A percentile compares a stretch with the other conserved stretches of the same genome.
Evolutionary conservation across 2,888 invertebrate species (phyloP).

Genomic region (Drosophila atripex): DNA sequence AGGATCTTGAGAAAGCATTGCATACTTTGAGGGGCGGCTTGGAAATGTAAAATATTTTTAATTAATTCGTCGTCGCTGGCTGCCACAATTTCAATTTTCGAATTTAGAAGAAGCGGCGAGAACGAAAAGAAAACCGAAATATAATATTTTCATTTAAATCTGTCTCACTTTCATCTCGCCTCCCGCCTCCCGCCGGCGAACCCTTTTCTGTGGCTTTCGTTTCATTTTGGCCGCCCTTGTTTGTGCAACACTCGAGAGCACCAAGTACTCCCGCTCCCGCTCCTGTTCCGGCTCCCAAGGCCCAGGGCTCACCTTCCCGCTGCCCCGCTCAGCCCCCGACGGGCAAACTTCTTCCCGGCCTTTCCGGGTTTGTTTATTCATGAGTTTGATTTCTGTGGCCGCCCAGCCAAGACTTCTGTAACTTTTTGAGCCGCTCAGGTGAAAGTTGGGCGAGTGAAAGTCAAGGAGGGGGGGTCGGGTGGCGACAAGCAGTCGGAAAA

Average conservation of each 20-base stretch:
- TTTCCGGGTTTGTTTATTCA: slow-evolving; percentile 77
- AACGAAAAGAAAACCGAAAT: slow-evolving; percentile 45
- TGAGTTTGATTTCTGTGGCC: slow-evolving; percentile 72
- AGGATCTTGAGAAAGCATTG: not conserved
- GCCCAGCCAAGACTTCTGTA: slow-evolving; percentile 51
- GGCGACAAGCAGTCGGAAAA: slow-evolving; percentile 23
- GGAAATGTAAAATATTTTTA: slow-evolving; percentile 74
- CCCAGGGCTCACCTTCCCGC: not conserved
- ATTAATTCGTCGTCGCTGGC: slow-evolving; percentile 63
- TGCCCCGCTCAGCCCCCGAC: not conserved
- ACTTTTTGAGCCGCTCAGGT: slow-evolving; percentile 62
- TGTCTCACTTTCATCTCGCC: slow-evolving; percentile 50
- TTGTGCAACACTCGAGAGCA: slow-evolving; percentile 69
- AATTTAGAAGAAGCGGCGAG: slow-evolving; percentile 21
- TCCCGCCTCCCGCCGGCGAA: slow-evolving; percentile 1
- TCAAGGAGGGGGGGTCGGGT: not conserved
- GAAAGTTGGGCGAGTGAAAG: slow-evolving; percentile 26
- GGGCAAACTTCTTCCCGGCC: slow-evolving; percentile 68
- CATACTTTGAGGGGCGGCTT: slow-evolving; percentile 46
- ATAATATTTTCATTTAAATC: slow-evolving; percentile 66
- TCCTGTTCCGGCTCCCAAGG: slow-evolving; percentile 1
- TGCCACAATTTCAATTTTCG: slow-evolving; percentile 58
- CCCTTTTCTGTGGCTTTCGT: slow-evolving; percentile 60
- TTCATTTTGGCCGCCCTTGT: slow-evolving; percentile 66
- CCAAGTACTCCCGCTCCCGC: slow-evolving; percentile 1